These are phyloP conservation scores for Epizoanthus stellaris DNA, from an alignment of 92 coral and sea anemone genomes.

Conservation along the genomic window DNA sequence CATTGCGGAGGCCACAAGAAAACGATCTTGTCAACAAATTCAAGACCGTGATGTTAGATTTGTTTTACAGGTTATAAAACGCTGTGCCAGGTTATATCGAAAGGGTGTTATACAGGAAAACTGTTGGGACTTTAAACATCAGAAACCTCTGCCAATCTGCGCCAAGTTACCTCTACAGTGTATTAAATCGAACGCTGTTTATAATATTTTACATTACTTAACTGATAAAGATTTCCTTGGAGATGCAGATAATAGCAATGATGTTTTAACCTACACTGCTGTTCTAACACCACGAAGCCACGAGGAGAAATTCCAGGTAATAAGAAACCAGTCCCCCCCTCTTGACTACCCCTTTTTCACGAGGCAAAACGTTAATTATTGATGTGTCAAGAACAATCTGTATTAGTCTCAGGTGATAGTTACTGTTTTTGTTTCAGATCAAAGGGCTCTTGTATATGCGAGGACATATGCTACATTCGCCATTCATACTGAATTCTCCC, in stretches of 20 bases:
- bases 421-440: no score
- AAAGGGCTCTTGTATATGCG: no score
- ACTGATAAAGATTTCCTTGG: conserved; percentile 85
- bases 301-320: conserved; percentile 47
- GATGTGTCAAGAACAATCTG: no score
- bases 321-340: neutral
- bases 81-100: conserved; percentile 72
- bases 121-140: conserved; percentile 84
- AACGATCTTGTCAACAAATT: conserved; percentile 74
- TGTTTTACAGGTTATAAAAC: conserved; percentile 52
- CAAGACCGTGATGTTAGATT: conserved; percentile 54
- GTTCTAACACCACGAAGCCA: conserved; percentile 73
- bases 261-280: conserved; percentile 61
- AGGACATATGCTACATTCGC: no score
- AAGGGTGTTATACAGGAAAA: conserved; percentile 75
- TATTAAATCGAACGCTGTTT: conserved; percentile 82
- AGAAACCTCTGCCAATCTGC: conserved; percentile 64
- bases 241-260: conserved; percentile 27
- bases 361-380: no score
- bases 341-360: no score
- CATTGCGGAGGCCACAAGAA: conserved; percentile 70
- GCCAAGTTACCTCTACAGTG: conserved; percentile 64
- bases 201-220: conserved; percentile 86
- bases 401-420: no score
- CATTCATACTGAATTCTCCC: no score